phyloP scores from a whole-genome alignment of 1,140 invertebrate genomes.

The Chironomus tepperi region DNA sequence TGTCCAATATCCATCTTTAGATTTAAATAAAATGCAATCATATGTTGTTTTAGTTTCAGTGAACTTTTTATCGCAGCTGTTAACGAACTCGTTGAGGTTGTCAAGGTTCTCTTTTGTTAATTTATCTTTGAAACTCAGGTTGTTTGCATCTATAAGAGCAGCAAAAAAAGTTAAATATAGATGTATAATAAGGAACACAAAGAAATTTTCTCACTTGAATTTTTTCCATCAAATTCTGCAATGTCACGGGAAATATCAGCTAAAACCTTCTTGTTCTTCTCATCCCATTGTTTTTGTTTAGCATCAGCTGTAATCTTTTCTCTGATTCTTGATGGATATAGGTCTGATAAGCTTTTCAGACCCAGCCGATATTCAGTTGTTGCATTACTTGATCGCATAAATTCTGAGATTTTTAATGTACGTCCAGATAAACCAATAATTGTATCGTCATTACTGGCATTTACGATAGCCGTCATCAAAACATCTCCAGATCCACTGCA shows the following conservation, averaged over 20 bases:
- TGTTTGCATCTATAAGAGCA: constrained; percentile 38
- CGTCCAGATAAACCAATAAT: constrained; percentile 82
- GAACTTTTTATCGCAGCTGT: constrained; percentile 79
- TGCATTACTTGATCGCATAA: background rate
- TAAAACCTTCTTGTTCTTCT: constrained; percentile 63
- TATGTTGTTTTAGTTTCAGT: constrained; percentile 78
- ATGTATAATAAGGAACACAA: background rate
- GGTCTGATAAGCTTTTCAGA: constrained; percentile 72
- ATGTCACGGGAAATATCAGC: constrained; percentile 68
- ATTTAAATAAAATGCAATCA: constrained; percentile 90
- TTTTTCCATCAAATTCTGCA: constrained; percentile 60
- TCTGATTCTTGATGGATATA: constrained; percentile 75
- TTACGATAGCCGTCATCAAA: constrained; percentile 74
- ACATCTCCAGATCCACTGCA: constrained; percentile 93
- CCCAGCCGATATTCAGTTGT: constrained; percentile 75
- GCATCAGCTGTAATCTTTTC: constrained; percentile 76
- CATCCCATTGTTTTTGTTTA: constrained; percentile 80
- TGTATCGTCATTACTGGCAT: constrained; percentile 56
- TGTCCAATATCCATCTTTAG: constrained; percentile 54
- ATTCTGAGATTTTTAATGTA: constrained; percentile 54
- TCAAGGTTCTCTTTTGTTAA: constrained; percentile 84
- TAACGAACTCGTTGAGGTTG: constrained; percentile 73
- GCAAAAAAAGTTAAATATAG: constrained; percentile 4
- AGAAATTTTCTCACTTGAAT: constrained; percentile 34
- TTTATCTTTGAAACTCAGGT: constrained; percentile 61